Base-by-base conservation (phyloP, 2,113 vertebrate species). In the Maccullochella peelii region DNA sequence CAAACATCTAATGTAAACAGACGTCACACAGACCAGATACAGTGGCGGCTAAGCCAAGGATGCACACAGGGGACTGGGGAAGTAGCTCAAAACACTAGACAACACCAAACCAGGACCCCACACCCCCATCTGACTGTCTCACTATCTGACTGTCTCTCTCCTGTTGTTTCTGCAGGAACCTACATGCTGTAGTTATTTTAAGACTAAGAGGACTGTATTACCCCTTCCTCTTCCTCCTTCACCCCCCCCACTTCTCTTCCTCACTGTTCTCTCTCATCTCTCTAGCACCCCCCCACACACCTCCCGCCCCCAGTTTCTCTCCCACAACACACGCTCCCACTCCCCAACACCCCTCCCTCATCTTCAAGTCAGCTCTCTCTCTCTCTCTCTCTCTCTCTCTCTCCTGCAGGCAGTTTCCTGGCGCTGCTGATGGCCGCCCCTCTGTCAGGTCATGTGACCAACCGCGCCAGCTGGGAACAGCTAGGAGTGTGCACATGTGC, bases 381-480 rank as follows among this genome's bases (percentile, higher is more conserved):
- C 33, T 86, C 83, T 73, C 67, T 84, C 58, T 69, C 67, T 72
- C 54, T 68, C 68, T 79, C 80, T 76, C 83, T 75, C 88, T 86
- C 89, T 93, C 91, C 90, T 93, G 87, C 92, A 93, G 93, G 94
- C 93, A 82, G 87, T 93, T 94, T 95, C 90, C 91, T 93, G 92
- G 92, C 89, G 62, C 85, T 87, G 92, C 92, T 94, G 92, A 93
- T 89, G 93, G 86, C 88, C 73, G 89, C 87, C 91, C 92, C 92
- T 90, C 86, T 79, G 69, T 92, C 82, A 18, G 93, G 93, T 95
- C 94, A 95, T 91, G 94, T 95, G 95, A 95, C 91, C 91, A 71
- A 83, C 86, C 89, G 54, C 80, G 79, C 90, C 95, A 95, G 94
- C 93, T 95, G 94, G 93, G 93, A 95, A 91, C 88, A 93, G 91